Evolutionary conservation across 2,888 invertebrate genomes (phyloP).

Genomic region (Tetramorium bicarinatum): DNA sequence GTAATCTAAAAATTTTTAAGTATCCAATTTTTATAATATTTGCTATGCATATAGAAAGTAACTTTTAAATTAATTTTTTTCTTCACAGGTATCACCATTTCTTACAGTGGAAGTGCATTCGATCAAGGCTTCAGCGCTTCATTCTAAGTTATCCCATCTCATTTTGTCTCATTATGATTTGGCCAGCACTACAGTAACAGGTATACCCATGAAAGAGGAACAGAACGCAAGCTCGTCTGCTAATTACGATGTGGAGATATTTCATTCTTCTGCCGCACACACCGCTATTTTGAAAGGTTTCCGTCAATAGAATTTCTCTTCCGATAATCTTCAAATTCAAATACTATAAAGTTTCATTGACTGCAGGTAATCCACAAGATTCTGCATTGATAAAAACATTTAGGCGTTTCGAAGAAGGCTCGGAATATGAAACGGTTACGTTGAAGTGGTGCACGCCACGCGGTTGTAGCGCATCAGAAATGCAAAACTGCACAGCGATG

Average conservation of each 20-base stretch:
- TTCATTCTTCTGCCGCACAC: conserved; percentile 96
- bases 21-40: conserved; percentile 27
- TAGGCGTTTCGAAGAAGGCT: conserved; percentile 89
- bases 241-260: conserved; percentile 99
- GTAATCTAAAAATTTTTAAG: background rate
- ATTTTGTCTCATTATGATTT: conserved; percentile 96
- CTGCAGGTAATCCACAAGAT: conserved; percentile 88
- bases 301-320: background rate
- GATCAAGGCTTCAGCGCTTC: conserved; percentile 91
- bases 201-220: conserved; percentile 99
- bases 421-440: conserved; percentile 94
- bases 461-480: conserved; percentile 93
- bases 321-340: background rate
- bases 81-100: conserved; percentile 89
- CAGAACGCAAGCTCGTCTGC: conserved; percentile 99
- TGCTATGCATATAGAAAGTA: background rate
- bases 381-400: conserved; percentile 89
- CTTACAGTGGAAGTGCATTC: conserved; percentile 94
- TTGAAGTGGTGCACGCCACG: conserved; percentile 99
- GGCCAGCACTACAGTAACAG: conserved; percentile 98
- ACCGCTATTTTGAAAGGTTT: conserved; percentile 91
- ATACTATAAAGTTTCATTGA: background rate
- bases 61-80: conserved; percentile 29
- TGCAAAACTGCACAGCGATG: conserved; percentile 94
- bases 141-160: conserved; percentile 91